Evolutionary conservation across 2,888 invertebrate species (phyloP).

Genomic region (Parascotia fuliginaria): DNA sequence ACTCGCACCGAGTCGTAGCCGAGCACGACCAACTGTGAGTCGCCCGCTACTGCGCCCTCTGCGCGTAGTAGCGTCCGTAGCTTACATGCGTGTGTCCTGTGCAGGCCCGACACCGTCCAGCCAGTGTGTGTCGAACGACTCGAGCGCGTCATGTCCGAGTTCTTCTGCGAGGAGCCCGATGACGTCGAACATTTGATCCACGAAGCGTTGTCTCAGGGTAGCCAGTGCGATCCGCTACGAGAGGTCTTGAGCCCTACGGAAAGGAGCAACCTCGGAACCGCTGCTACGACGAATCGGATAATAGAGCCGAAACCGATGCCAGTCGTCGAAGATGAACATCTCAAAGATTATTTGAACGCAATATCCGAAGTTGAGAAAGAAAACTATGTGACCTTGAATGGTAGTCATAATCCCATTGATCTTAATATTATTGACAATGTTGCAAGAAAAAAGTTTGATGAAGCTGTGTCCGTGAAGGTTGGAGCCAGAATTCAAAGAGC

Average conservation of each 20-base stretch:
- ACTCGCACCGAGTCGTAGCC: conserved; percentile 45
- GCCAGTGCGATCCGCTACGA: conserved; percentile 55
- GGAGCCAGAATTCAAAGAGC: too few relatives aligned
- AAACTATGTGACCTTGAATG: conserved; percentile 52
- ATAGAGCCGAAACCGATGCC: conserved; percentile 34
- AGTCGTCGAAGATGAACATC: conserved; percentile 45
- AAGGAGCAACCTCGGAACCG: conserved; percentile 52
- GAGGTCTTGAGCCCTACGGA: conserved; percentile 60
- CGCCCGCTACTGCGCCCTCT: too few relatives aligned
- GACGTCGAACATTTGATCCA: conserved; percentile 59
- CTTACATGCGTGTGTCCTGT: background rate
- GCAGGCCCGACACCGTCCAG: conserved; percentile 25
- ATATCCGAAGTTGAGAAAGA: conserved; percentile 40
- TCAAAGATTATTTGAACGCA: conserved; percentile 63
- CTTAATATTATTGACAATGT: too few relatives aligned
- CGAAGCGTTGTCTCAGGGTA: conserved; percentile 55
- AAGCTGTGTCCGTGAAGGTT: too few relatives aligned
- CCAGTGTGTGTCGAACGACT: conserved; percentile 50
- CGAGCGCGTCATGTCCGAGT: conserved; percentile 44
- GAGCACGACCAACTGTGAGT: conserved; percentile 49
- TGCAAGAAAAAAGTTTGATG: too few relatives aligned
- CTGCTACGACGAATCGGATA: conserved; percentile 49
- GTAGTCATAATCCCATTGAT: conserved; percentile 53
- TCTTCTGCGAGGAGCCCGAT: conserved; percentile 50
- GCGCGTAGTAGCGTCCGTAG: too few relatives aligned